Base-by-base conservation (phyloP, 2,113 vertebrate species). In the Laticauda laticaudata region DNA sequence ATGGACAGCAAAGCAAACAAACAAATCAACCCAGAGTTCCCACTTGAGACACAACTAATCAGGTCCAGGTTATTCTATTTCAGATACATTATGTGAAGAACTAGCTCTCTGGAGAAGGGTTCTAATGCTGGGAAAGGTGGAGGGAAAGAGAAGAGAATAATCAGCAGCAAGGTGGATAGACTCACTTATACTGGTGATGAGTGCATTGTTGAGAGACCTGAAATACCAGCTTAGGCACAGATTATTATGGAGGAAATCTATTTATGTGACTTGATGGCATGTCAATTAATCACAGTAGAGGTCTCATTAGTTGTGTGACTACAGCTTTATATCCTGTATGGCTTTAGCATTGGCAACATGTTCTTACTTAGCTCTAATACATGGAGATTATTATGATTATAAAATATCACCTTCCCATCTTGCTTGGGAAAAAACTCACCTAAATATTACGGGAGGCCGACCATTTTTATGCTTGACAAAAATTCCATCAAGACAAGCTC, bases 401-500 rank as follows among this genome's bases (percentile, higher is more conserved):
- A 7, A 1, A 34, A 92, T 56, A 86, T 54, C 2, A 81, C 45
- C 43, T 1, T 10, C 1, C 12, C 34, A 56, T 92, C 59, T 34
- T 86, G 90, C 48, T 87, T 69, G 29, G 55, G 56, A 93, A 10
- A 90, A 88, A 39, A 96, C 96, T 55, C 92, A 99, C 99, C 98
- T 98, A 93, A 99, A 99, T 90, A 99, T 96, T 93, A 98, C 98
- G 90, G 98, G 98, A 55, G 98, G 98, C 88, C 98, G 97, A 89
- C 98, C 98, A 90, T 98, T 99, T 98, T 99, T 99, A 96, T 99
- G 98, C 92, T 99, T 99, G 94, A 99, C 98, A 96, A 99, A 99
- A 97, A 99, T 98, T 12, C 99, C 99, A 51, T 99, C 99, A 1
- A 99, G 98, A 97, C 98, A 99, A 0, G 99, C 98, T 56, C 99